Conservation (phyloP, 2,113 vertebrate species). For the Equus przewalskii region DNA sequence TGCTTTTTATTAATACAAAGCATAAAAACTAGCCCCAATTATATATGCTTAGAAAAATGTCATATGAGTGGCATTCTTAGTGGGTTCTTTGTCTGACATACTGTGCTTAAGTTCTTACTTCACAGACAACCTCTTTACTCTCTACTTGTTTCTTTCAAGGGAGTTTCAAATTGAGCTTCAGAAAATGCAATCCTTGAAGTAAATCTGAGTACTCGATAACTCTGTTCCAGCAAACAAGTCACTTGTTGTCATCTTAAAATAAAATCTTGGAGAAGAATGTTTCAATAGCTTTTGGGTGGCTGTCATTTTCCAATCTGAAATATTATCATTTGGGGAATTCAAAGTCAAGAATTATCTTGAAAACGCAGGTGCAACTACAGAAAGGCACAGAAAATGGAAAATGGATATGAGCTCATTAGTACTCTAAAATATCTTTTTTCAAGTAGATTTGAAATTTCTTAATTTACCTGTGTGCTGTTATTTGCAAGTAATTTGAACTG, state of each 20-base stretch:
- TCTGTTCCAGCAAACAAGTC: slow-evolving; percentile 59
- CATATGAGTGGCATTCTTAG: neutral
- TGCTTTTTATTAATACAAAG: neutral
- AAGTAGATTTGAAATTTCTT: slow-evolving; percentile 22
- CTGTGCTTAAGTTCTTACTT: neutral
- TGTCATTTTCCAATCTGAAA: slow-evolving; percentile 43
- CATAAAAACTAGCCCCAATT: neutral
- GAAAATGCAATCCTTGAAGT: slow-evolving; percentile 63
- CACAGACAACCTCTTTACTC: slow-evolving; percentile 10
- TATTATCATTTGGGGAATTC: slow-evolving; percentile 26
- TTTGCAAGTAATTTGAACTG: neutral
- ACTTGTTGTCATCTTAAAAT: slow-evolving; percentile 69
- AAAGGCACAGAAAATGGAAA: slow-evolving; percentile 20
- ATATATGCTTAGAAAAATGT: neutral
- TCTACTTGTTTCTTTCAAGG: slow-evolving; percentile 20
- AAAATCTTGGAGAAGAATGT: slow-evolving; percentile 66
- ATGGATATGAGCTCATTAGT: neutral
- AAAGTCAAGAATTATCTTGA: slow-evolving; percentile 26
- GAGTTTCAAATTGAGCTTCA: slow-evolving; percentile 64
- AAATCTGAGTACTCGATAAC: slow-evolving; percentile 63
- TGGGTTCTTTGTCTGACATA: neutral
- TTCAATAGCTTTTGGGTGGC: neutral
- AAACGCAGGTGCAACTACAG: slow-evolving; percentile 46
- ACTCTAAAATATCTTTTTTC: slow-evolving; percentile 20
- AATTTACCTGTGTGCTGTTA: neutral